Conservation (phyloP, 2,797 vertebrate species). For the Simalia tracyae region DNA sequence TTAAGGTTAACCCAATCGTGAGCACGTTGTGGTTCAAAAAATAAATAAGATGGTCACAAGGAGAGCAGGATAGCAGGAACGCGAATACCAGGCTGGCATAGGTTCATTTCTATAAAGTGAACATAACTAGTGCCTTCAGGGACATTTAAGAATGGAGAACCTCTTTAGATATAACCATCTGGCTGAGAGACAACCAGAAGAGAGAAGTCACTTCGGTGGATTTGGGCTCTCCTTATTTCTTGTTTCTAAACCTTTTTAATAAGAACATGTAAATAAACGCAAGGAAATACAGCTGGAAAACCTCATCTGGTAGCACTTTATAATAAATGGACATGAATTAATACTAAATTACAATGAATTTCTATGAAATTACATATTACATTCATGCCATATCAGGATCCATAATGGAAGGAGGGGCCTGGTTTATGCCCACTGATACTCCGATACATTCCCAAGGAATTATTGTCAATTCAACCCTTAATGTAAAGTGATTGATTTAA, state of each 20-base stretch:
- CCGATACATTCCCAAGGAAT: slow-evolving; percentile 27
- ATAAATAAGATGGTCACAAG: neutral
- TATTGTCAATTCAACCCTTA: slow-evolving; percentile 21
- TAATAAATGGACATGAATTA: slow-evolving; percentile 67
- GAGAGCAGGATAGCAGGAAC: neutral
- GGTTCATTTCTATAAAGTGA: neutral
- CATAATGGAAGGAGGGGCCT: slow-evolving; percentile 45
- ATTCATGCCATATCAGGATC: slow-evolving; percentile 64
- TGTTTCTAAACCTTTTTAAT: slow-evolving; percentile 1
- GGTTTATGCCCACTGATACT: slow-evolving; percentile 51
- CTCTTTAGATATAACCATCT: neutral
- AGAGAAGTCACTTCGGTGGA: neutral
- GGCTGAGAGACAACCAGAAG: neutral
- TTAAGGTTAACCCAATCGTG: neutral
- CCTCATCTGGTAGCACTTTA: slow-evolving; percentile 67
- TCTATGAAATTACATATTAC: slow-evolving; percentile 71
- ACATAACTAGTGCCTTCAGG: neutral
- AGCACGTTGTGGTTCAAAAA: neutral
- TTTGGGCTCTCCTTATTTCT: neutral
- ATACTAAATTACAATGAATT: slow-evolving; percentile 68
- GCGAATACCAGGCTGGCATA: neutral
- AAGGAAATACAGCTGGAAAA: slow-evolving; percentile 59
- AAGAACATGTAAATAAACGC: slow-evolving; percentile 46
- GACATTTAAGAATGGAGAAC: neutral
- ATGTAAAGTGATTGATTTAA: slow-evolving; percentile 25